phyloP scores from a whole-genome alignment of 2,113 vertebrate genomes.

The Pristiophorus japonicus region DNA sequence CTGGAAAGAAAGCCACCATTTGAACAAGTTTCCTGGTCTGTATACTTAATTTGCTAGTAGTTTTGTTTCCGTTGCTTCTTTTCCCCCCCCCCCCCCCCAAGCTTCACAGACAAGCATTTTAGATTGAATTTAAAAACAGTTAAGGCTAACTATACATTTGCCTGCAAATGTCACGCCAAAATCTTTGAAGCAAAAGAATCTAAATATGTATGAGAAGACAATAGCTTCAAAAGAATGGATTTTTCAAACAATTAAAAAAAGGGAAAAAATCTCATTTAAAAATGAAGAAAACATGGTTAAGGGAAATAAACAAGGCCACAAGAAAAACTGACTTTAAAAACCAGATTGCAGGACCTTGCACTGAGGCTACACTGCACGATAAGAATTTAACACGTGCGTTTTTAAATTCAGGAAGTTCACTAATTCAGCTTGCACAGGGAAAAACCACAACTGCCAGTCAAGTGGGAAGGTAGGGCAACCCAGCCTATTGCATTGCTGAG shows the following conservation, averaged over 20 bases:
- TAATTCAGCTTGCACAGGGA: neutral
- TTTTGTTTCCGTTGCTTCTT: neutral
- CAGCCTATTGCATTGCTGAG: neutral
- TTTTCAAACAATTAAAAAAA: neutral
- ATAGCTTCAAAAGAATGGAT: neutral
- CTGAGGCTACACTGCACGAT: neutral
- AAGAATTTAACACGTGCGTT: neutral
- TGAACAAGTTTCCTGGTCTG: neutral
- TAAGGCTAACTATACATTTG: neutral
- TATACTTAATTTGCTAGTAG: neutral
- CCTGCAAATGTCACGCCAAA: neutral
- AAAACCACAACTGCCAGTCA: neutral
- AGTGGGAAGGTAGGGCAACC: neutral
- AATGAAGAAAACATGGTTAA: neutral
- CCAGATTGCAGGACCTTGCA: neutral
- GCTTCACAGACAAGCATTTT: neutral
- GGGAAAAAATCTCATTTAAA: neutral
- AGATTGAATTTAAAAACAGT: neutral
- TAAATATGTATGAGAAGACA: neutral
- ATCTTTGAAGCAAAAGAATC: neutral
- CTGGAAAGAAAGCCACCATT: slow-evolving; percentile 50
- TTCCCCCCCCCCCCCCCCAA: too few relatives aligned
- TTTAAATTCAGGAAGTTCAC: neutral
- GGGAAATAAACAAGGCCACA: neutral
- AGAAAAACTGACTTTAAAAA: neutral